Evolutionary conservation across 2,113 vertebrate species (phyloP).

Genomic region (Pachycephala philippinensis): DNA sequence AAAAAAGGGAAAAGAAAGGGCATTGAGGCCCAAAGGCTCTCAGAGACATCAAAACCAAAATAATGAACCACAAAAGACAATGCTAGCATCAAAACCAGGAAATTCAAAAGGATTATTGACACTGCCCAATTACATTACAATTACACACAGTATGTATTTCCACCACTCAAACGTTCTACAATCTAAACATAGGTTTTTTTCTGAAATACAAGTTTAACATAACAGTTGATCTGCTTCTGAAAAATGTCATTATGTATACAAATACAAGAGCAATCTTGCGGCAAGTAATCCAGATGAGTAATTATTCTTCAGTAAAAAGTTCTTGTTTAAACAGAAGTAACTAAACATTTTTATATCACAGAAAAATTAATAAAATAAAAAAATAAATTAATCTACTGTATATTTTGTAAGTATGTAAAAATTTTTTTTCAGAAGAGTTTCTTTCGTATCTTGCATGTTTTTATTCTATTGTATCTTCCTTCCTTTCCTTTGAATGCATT

Average conservation of each 20-base stretch:
- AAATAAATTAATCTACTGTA: not conserved
- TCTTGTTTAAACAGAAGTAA: not conserved
- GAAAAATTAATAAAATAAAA: too few species aligned
- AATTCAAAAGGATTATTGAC: slow-evolving; percentile 16
- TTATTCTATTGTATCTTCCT: not conserved
- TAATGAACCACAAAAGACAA: not conserved
- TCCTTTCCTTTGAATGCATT: not conserved
- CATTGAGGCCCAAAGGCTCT: not conserved
- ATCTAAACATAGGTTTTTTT: not conserved
- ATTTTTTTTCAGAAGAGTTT: not conserved
- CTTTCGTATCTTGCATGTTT: not conserved
- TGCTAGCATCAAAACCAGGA: not conserved
- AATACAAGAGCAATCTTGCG: not conserved
- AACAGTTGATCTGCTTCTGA: not conserved
- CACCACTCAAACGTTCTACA: not conserved
- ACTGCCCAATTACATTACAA: not conserved
- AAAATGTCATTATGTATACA: slow-evolving; percentile 2
- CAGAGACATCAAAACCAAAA: slow-evolving; percentile 15
- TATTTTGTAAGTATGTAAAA: not conserved
- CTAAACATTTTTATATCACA: not conserved
- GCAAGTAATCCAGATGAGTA: not conserved
- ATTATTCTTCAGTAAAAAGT: not conserved
- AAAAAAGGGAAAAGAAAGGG: not conserved
- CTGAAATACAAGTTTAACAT: not conserved
- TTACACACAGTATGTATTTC: not conserved